Evolutionary conservation across 2,888 invertebrate genomes (phyloP).

Genomic region (Lasiommata megera): DNA sequence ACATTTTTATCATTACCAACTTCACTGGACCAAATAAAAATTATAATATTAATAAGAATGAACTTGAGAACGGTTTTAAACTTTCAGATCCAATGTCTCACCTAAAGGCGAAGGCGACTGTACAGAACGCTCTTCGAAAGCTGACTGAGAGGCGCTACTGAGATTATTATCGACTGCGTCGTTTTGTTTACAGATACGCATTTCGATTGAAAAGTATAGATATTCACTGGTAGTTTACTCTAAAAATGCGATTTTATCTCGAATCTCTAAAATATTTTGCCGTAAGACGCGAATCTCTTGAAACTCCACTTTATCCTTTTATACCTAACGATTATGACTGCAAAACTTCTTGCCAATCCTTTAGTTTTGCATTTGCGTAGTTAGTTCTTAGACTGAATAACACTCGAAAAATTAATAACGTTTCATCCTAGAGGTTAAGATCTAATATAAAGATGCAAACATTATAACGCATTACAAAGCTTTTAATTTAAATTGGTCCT

Average conservation of each 20-base stretch:
- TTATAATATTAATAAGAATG: background rate
- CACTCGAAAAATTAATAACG: background rate
- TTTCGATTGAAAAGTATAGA: conserved; percentile 45
- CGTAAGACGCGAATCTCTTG: conserved; percentile 1
- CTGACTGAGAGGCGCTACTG: conserved; percentile 76
- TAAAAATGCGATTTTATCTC: background rate
- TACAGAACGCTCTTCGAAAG: conserved; percentile 79
- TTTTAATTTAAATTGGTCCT: background rate
- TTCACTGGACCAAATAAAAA: conserved; percentile 18
- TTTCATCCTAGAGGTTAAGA: background rate
- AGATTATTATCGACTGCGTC: conserved; percentile 43
- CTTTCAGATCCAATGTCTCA: conserved; percentile 78
- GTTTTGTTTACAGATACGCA: conserved; percentile 61
- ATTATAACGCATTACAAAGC: conserved; percentile 13
- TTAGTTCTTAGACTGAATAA: conserved; percentile 27
- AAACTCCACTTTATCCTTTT: conserved; percentile 1
- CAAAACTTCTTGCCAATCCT: conserved; percentile 28
- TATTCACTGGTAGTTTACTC: conserved; percentile 1
- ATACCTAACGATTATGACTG: conserved; percentile 9
- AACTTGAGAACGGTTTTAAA: conserved; percentile 24
- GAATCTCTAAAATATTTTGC: conserved; percentile 7
- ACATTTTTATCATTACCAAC: conserved; percentile 27
- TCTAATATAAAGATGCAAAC: conserved; percentile 11
- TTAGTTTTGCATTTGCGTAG: conserved; percentile 22
- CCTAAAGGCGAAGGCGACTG: conserved; percentile 79